Conservation (phyloP, 1,140 invertebrate genomes). For the Drosophila bocqueti region DNA sequence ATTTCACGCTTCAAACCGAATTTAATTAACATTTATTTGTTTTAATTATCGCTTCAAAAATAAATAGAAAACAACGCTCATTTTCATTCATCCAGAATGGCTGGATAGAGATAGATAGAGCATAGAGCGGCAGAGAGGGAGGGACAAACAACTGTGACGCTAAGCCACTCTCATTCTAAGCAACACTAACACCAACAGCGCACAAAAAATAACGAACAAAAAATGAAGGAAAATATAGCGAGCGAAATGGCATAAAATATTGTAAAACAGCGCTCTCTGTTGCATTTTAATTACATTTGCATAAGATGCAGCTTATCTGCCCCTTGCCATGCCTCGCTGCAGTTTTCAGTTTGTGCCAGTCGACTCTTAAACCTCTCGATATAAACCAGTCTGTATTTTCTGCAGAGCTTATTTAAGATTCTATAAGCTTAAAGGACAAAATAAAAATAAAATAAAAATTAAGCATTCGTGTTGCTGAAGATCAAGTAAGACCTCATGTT, state of each 20-base stretch:
- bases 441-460: neutral
- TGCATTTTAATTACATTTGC: constrained; percentile 68
- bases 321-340: constrained; percentile 41
- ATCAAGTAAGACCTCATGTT: too few relatives aligned
- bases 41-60: constrained; percentile 51
- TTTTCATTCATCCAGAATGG: constrained; percentile 31
- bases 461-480: neutral
- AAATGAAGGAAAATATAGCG: constrained; percentile 26
- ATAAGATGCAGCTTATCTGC: constrained; percentile 66
- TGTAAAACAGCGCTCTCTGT: constrained; percentile 63
- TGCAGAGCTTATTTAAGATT: constrained; percentile 19
- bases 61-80: constrained; percentile 38
- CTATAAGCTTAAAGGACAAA: constrained; percentile 8
- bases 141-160: constrained; percentile 21
- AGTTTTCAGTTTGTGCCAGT: constrained; percentile 25
- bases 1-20: constrained; percentile 35
- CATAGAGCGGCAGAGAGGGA: neutral
- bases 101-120: constrained; percentile 7
- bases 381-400: constrained; percentile 12
- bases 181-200: constrained; percentile 27
- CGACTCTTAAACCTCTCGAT: constrained; percentile 38
- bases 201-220: constrained; percentile 3
- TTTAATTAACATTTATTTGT: constrained; percentile 67
- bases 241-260: constrained; percentile 60
- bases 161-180: constrained; percentile 44